These are phyloP conservation scores for Pentalonia nigronervosa DNA, from an alignment of 1,140 invertebrate genomes.

Conservation along the genomic window DNA sequence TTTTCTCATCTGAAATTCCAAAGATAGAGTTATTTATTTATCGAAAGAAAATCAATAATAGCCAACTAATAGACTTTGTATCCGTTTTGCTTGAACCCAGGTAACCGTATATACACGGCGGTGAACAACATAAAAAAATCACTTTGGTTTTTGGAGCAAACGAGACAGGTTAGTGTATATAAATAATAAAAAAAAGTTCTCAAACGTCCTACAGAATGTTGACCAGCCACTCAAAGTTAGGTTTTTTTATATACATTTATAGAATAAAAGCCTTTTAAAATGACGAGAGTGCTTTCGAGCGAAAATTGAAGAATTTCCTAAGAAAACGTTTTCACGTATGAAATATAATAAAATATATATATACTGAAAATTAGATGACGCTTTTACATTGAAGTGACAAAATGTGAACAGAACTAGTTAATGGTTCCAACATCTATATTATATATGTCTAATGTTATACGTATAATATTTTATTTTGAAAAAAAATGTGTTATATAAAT, in stretches of 20 bases:
- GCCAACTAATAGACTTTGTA: neutral
- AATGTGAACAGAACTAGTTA: neutral
- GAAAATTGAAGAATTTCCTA: neutral
- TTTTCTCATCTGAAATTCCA: neutral
- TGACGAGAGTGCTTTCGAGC: neutral
- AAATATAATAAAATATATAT: neutral
- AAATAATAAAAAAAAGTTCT: conserved; percentile 26
- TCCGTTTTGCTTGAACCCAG: neutral
- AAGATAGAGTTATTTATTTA: neutral
- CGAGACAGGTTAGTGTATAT: neutral
- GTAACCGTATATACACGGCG: neutral
- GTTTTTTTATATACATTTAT: neutral
- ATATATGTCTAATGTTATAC: too few species aligned
- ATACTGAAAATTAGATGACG: neutral
- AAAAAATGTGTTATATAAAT: neutral
- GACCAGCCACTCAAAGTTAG: neutral
- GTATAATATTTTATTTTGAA: neutral
- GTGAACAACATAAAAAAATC: neutral
- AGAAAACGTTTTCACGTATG: neutral
- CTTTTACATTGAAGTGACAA: neutral
- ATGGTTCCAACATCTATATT: neutral
- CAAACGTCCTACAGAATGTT: conserved; percentile 8
- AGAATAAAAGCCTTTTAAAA: conserved; percentile 16
- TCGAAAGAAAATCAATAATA: conserved; percentile 6
- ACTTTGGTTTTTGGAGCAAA: neutral